Evolutionary conservation across 1,140 invertebrate species (phyloP).

Genomic region (Lordiphosa stackelbergi): DNA sequence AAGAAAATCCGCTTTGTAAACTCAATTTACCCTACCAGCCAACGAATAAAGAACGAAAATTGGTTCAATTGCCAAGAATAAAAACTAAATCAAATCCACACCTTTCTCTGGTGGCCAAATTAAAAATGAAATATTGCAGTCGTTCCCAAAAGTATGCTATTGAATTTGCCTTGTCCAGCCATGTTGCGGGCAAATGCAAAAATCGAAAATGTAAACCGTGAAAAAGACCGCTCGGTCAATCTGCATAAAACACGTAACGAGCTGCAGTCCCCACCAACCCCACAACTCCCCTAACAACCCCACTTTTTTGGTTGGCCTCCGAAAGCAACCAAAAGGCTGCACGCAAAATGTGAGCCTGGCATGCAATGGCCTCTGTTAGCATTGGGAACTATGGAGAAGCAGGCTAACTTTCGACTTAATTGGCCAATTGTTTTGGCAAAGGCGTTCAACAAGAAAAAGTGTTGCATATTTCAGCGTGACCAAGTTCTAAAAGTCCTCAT

Average conservation of each 20-base stretch:
- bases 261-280: conserved; percentile 23
- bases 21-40: too few relatives aligned
- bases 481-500: conserved; percentile 22
- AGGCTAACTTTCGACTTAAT: conserved; percentile 66
- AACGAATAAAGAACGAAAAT: conserved; percentile 1
- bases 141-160: conserved; percentile 26
- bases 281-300: not conserved
- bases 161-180: conserved; percentile 41
- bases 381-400: conserved; percentile 17
- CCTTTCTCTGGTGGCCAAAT: conserved; percentile 44
- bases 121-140: conserved; percentile 63
- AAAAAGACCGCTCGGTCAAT: conserved; percentile 46
- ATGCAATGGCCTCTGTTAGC: conserved; percentile 49
- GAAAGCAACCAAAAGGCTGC: conserved; percentile 32
- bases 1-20: too few relatives aligned
- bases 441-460: conserved; percentile 57
- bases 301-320: conserved; percentile 5
- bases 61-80: conserved; percentile 4
- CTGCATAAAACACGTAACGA: conserved; percentile 66
- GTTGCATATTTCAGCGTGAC: conserved; percentile 57
- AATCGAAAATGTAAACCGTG: conserved; percentile 61
- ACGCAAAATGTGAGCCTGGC: conserved; percentile 63
- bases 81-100: conserved; percentile 57
- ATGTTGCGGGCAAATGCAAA: conserved; percentile 23
- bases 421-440: conserved; percentile 68